These are phyloP conservation scores for Ochotona curzoniae DNA, from an alignment of 2,113 vertebrate species.

Conservation along the genomic window DNA sequence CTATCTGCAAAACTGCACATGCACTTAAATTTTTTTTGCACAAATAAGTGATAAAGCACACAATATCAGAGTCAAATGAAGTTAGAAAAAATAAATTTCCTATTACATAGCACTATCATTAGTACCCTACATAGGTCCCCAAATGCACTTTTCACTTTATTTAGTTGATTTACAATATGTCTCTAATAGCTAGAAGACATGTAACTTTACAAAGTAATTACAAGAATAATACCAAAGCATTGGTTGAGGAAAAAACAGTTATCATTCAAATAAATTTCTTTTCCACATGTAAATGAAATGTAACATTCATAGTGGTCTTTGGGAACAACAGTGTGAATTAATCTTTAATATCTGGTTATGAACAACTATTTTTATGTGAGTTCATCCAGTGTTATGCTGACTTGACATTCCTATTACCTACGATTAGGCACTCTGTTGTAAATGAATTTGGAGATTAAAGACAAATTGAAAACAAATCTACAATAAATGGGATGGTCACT, in stretches of 20 bases:
- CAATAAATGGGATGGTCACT: background rate
- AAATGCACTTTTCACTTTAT: constrained; percentile 45
- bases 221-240: constrained; percentile 26
- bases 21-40: background rate
- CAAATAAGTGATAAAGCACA: background rate
- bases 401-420: constrained; percentile 25
- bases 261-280: background rate
- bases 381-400: background rate
- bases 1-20: constrained; percentile 34
- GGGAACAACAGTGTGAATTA: constrained; percentile 19
- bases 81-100: constrained; percentile 37
- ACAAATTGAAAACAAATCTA: constrained; percentile 31
- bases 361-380: background rate
- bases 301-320: background rate
- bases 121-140: background rate
- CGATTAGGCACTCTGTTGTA: background rate
- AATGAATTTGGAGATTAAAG: constrained; percentile 49
- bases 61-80: constrained; percentile 62
- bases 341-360: constrained; percentile 21
- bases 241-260: background rate
- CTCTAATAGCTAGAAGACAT: background rate
- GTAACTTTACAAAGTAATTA: background rate
- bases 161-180: constrained; percentile 14
- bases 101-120: background rate
- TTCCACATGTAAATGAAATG: background rate